Evolutionary conservation across 2,113 vertebrate species (phyloP).

Genomic region (Carassius carassius): DNA sequence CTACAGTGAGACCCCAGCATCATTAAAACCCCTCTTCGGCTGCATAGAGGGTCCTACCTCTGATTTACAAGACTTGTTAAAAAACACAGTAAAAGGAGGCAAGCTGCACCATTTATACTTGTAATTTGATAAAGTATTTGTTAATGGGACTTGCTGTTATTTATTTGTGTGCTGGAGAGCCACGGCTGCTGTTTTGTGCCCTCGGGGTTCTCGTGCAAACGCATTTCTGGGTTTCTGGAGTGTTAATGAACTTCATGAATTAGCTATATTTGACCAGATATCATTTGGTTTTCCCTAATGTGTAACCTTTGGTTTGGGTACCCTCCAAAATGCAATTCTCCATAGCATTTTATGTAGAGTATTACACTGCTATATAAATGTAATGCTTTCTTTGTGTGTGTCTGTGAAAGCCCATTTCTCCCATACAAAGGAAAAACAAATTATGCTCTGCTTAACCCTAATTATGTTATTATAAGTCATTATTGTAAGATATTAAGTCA

Average conservation of each 20-base stretch:
- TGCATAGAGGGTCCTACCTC: constrained; percentile 81
- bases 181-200: constrained; percentile 66
- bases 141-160: constrained; percentile 85
- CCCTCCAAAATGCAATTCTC: constrained; percentile 12
- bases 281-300: not conserved
- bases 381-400: not conserved
- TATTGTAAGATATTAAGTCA: too few relatives aligned
- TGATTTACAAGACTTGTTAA: constrained; percentile 99
- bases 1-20: constrained; percentile 78
- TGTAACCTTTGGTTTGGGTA: constrained; percentile 34
- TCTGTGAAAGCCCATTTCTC: not conserved
- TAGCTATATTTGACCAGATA: not conserved
- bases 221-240: constrained; percentile 38
- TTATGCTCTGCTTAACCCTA: not conserved
- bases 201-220: constrained; percentile 15
- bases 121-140: constrained; percentile 93
- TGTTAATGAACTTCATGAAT: constrained; percentile 40
- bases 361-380: not conserved
- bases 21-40: constrained; percentile 92
- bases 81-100: constrained; percentile 87
- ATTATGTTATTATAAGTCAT: not conserved
- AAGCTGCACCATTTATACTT: constrained; percentile 89
- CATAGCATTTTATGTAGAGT: not conserved
- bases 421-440: not conserved
- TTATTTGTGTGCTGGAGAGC: constrained; percentile 72